A percentile compares a stretch with the other conserved stretches of the same genome.
These are phyloP conservation scores for Drosophila histrio DNA, from an alignment of 2,888 invertebrate species.

Conservation along the genomic window DNA sequence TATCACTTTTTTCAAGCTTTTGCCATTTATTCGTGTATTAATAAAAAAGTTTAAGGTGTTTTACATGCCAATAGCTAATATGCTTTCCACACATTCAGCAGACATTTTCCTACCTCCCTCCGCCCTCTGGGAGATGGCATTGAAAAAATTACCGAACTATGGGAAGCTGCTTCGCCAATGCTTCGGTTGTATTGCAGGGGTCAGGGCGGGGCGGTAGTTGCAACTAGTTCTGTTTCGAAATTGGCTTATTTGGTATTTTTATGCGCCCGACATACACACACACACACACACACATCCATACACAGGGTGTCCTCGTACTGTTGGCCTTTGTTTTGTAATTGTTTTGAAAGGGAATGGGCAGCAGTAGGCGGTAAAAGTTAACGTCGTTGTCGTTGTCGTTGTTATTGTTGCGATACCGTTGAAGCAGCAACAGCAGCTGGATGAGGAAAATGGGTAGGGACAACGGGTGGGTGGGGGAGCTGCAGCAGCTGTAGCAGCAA, in stretches of 20 bases:
- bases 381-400: slow-evolving; percentile 66
- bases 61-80: slow-evolving; percentile 11
- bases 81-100: slow-evolving; percentile 1
- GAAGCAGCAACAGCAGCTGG: slow-evolving; percentile 21
- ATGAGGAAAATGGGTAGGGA: background rate
- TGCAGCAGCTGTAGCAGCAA: slow-evolving; percentile 12
- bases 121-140: slow-evolving; percentile 25
- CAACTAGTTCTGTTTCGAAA: slow-evolving; percentile 73
- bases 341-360: slow-evolving; percentile 59
- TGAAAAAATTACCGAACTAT: slow-evolving; percentile 41
- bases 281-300: slow-evolving; percentile 14
- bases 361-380: slow-evolving; percentile 74
- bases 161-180: slow-evolving; percentile 13
- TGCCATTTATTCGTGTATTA: background rate
- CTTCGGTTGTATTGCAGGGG: background rate
- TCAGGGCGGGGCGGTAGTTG: slow-evolving; percentile 26
- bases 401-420: slow-evolving; percentile 34
- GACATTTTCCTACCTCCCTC: background rate
- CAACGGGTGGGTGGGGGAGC: background rate
- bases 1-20: background rate
- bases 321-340: slow-evolving; percentile 77
- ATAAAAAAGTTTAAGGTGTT: background rate
- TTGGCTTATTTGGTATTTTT: slow-evolving; percentile 80
- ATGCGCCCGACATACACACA: slow-evolving; percentile 45
- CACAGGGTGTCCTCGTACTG: slow-evolving; percentile 12